These are phyloP conservation scores for Patagioenas fasciata DNA, from an alignment of 2,113 vertebrate species.

Conservation along the genomic window DNA sequence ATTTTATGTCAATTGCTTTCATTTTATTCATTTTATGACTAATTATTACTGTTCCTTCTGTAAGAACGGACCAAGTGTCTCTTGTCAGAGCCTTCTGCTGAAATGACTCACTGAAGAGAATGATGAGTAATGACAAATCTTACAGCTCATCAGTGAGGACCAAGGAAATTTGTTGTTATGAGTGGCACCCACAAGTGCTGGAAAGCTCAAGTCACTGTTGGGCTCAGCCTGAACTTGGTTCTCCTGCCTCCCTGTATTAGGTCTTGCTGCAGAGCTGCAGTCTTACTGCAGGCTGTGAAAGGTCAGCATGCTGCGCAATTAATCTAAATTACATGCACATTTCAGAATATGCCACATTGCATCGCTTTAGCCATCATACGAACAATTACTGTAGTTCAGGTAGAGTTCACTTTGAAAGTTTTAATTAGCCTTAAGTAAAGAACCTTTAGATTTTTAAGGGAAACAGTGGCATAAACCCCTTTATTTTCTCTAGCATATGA, in stretches of 20 bases:
- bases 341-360: slow-evolving; percentile 7
- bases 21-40: neutral
- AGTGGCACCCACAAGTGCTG: fast-evolving
- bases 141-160: neutral
- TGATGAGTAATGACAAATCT: neutral
- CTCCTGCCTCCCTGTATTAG: neutral
- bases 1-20: neutral
- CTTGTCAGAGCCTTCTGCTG: slow-evolving; percentile 36
- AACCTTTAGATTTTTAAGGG: neutral
- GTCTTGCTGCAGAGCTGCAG: neutral
- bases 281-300: neutral
- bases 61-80: neutral
- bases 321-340: slow-evolving; percentile 1
- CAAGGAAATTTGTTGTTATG: neutral
- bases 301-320: slow-evolving; percentile 26
- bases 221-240: neutral
- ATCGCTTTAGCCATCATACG: neutral
- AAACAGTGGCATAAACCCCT: neutral
- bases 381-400: slow-evolving; percentile 26
- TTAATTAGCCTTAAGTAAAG: neutral
- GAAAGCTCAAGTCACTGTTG: neutral
- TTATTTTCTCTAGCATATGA: neutral
- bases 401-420: slow-evolving; percentile 21
- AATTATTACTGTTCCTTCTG: slow-evolving; percentile 8
- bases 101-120: neutral